Percentiles rank a stretch among this genome's conserved stretches.
Conservation (phyloP, 2,797 vertebrate species). For the Amniataba percoides region DNA sequence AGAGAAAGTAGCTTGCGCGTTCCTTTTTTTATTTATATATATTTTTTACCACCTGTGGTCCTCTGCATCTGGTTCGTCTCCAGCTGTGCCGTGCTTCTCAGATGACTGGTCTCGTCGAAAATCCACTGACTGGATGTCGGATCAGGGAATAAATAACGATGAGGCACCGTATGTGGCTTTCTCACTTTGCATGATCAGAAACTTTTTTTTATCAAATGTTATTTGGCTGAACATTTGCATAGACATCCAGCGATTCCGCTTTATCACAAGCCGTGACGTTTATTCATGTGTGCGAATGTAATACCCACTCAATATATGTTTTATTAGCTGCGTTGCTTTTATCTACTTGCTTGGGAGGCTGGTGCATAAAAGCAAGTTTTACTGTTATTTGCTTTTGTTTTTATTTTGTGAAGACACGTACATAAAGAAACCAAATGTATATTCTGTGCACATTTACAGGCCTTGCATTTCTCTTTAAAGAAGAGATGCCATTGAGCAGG, state of each 20-base stretch:
- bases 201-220: constrained; percentile 34
- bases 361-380: constrained; percentile 38
- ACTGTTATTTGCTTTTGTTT: constrained; percentile 6
- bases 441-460: constrained; percentile 27
- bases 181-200: constrained; percentile 61
- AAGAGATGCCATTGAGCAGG: constrained; percentile 35
- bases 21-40: not conserved
- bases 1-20: not conserved
- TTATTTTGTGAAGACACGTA: constrained; percentile 26
- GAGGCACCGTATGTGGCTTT: constrained; percentile 33
- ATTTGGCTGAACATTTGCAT: constrained; percentile 68
- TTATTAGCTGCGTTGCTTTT: constrained; percentile 30
- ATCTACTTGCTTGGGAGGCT: constrained; percentile 19
- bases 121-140: constrained; percentile 15
- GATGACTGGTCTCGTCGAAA: constrained; percentile 25
- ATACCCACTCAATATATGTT: not conserved
- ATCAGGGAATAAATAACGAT: constrained; percentile 27
- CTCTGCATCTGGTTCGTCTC: constrained; percentile 32
- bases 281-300: not conserved
- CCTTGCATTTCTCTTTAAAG: constrained; percentile 29
- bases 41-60: constrained; percentile 29
- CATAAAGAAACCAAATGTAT: constrained; percentile 16
- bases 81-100: constrained; percentile 31
- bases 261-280: constrained; percentile 17
- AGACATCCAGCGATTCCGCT: constrained; percentile 18